A percentile compares a stretch with the other conserved stretches of the same genome.
Conservation (phyloP, 2,797 vertebrate species). For the Premnoplex brunnescens region DNA sequence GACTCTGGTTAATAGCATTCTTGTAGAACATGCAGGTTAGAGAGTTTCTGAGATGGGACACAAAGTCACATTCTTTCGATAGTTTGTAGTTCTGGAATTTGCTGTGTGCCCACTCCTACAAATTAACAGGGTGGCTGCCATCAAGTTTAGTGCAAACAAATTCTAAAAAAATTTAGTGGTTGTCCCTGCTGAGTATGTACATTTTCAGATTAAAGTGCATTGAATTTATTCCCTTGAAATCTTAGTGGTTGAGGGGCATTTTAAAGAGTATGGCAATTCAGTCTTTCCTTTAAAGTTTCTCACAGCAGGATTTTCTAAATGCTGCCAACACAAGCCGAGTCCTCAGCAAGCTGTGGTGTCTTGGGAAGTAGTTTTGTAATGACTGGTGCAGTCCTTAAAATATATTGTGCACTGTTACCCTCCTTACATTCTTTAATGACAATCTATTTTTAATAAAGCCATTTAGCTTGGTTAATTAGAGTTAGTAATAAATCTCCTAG, state of each 20-base stretch:
- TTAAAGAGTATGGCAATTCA: not conserved
- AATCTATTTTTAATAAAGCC: constrained; percentile 59
- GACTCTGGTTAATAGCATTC: not conserved
- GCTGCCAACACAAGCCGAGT: not conserved
- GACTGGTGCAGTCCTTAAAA: not conserved
- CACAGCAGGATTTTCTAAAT: not conserved
- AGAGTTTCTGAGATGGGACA: not conserved
- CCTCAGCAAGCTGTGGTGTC: not conserved
- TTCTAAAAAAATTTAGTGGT: not conserved
- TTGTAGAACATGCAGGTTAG: not conserved
- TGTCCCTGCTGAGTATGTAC: not conserved
- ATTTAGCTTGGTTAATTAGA: constrained; percentile 54
- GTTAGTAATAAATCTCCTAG: constrained; percentile 27
- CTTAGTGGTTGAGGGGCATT: not conserved
- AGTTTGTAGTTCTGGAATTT: not conserved
- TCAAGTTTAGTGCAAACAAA: not conserved
- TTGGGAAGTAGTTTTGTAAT: not conserved
- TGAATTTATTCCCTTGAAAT: not conserved
- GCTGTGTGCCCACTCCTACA: not conserved
- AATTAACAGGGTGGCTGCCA: not conserved
- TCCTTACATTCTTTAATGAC: constrained; percentile 23
- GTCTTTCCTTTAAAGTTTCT: not conserved
- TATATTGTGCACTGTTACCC: not conserved
- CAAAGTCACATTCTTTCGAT: not conserved
- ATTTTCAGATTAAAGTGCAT: not conserved